Conservation (phyloP, 2,113 vertebrate species). For the Harpagus bidentatus region DNA sequence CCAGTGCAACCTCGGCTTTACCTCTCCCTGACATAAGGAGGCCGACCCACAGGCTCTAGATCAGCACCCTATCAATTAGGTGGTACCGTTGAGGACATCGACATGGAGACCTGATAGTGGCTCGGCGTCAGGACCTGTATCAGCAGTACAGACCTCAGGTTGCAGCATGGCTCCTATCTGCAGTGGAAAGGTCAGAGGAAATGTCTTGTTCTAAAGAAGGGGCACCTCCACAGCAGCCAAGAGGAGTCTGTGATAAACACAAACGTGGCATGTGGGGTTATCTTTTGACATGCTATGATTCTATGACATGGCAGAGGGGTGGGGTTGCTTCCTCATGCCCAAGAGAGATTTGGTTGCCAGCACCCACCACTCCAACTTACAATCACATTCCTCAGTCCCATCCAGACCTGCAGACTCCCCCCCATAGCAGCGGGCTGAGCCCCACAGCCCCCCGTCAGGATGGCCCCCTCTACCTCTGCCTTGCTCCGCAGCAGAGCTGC, state of each 20-base stretch:
- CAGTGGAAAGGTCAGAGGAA: not conserved
- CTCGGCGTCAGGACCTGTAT: not conserved
- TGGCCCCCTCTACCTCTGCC: not conserved
- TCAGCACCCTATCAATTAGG: not conserved
- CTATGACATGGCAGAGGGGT: not conserved
- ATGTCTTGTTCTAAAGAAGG: not conserved
- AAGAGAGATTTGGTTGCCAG: not conserved
- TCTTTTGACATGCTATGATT: not conserved
- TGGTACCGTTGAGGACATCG: not conserved
- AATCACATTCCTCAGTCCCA: not conserved
- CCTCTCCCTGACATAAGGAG: not conserved
- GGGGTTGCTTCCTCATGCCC: not conserved
- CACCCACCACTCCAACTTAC: not conserved
- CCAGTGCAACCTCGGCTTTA: rapidly evolving
- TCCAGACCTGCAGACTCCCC: not conserved
- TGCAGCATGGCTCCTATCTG: not conserved
- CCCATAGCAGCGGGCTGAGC: not conserved
- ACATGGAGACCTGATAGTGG: not conserved
- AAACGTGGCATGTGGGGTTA: not conserved
- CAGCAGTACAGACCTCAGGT: not conserved
- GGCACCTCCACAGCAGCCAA: not conserved
- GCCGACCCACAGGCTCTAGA: not conserved
- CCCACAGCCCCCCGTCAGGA: not conserved
- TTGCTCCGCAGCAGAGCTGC: not conserved
- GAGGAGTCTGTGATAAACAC: not conserved